Percentiles rank a stretch among this genome's conserved stretches.
These are phyloP conservation scores for Chironex yamaguchii DNA, from an alignment of 30 jellyfish, hydroid and myxozoan species.

Conservation along the genomic window DNA sequence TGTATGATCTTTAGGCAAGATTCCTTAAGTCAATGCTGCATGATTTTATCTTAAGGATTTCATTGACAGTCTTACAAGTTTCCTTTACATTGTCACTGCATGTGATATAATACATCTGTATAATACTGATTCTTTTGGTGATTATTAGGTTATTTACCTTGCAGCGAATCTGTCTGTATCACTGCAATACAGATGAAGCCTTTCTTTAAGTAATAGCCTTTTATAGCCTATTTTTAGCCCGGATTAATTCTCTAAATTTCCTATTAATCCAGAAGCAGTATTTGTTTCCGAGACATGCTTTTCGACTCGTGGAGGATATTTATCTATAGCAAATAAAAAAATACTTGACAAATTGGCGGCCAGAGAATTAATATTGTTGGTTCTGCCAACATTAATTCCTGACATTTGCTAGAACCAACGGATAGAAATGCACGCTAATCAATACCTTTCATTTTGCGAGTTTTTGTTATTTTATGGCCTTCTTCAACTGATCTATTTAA, in stretches of 20 bases:
- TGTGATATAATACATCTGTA: too few species aligned
- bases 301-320: constrained; percentile 20
- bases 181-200: too few species aligned
- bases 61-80: too few species aligned
- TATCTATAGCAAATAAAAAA: constrained; percentile 16
- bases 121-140: too few species aligned
- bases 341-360: constrained; percentile 19
- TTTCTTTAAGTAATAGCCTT: constrained; percentile 24
- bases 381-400: constrained; percentile 54
- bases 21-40: constrained; percentile 3
- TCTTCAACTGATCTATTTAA: constrained; percentile 30
- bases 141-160: too few species aligned
- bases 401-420: constrained; percentile 44
- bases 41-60: constrained; percentile 14
- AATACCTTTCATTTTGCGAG: constrained; percentile 29
- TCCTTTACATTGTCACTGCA: too few species aligned
- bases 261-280: constrained; percentile 59
- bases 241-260: constrained; percentile 28
- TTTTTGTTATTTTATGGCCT: constrained; percentile 61
- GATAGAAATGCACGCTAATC: constrained; percentile 40
- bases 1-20: neutral
- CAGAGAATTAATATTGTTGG: constrained; percentile 21
- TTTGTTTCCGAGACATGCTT: constrained; percentile 57
- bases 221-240: constrained; percentile 49
- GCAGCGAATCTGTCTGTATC: too few species aligned